These are phyloP conservation scores for Callionymus lyra DNA, from an alignment of 2,113 vertebrate genomes.

Conservation along the genomic window DNA sequence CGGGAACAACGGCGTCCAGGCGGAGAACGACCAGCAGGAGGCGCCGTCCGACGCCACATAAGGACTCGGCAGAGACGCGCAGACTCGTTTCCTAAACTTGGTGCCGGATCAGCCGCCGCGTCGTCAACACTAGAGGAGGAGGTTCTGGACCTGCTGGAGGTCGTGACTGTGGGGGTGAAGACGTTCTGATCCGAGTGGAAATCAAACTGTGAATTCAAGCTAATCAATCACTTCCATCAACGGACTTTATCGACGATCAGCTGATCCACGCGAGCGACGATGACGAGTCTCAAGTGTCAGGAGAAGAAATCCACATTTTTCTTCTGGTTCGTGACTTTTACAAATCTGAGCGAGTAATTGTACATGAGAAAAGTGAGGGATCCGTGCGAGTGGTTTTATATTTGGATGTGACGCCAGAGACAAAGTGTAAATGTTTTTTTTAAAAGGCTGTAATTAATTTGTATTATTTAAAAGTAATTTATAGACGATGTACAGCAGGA, in stretches of 20 bases:
- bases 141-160: slow-evolving; percentile 10
- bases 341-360: too few species aligned
- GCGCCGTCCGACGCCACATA: slow-evolving; percentile 45
- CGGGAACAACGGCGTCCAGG: slow-evolving; percentile 7
- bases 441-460: slow-evolving; percentile 65
- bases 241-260: too few species aligned
- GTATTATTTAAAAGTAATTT: slow-evolving; percentile 74
- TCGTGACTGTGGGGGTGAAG: too few species aligned
- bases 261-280: too few species aligned
- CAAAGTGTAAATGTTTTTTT: slow-evolving; percentile 3
- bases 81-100: too few species aligned
- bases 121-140: slow-evolving; percentile 49
- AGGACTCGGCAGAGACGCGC: background rate
- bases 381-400: slow-evolving; percentile 9
- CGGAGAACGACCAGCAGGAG: slow-evolving; percentile 44
- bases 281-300: too few species aligned
- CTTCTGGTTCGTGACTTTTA: too few species aligned
- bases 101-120: slow-evolving; percentile 46
- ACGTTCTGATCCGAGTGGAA: too few species aligned
- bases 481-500: slow-evolving; percentile 58
- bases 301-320: too few species aligned
- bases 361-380: too few species aligned
- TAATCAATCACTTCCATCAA: too few species aligned
- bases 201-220: too few species aligned
- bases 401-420: slow-evolving; percentile 27